Conservation (phyloP, 2,888 invertebrate genomes). For the Erebia palarica region DNA sequence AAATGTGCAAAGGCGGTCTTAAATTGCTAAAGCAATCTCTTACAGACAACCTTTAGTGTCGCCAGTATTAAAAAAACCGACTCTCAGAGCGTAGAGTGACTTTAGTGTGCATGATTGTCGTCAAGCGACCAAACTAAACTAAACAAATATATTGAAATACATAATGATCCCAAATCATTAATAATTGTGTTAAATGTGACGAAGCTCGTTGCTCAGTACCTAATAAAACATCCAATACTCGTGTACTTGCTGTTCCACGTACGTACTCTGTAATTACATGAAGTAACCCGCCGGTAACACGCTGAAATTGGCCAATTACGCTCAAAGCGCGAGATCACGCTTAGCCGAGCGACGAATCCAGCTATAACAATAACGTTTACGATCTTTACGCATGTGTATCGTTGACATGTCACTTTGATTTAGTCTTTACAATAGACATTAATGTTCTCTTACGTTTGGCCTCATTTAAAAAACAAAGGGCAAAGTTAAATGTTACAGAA, state of each 20-base stretch:
- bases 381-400: not conserved
- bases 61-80: too few species aligned
- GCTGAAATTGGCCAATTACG: slow-evolving; percentile 18
- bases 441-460: not conserved
- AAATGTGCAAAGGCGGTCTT: too few species aligned
- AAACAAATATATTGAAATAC: not conserved
- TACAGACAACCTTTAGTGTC: too few species aligned
- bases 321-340: not conserved
- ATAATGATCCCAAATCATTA: not conserved
- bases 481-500: not conserved
- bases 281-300: not conserved
- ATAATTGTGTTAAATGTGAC: slow-evolving; percentile 1
- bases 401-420: slow-evolving; percentile 12
- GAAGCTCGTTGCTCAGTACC: not conserved
- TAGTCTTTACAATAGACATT: not conserved
- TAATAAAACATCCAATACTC: not conserved
- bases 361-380: not conserved
- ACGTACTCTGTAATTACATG: slow-evolving; percentile 6
- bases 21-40: too few species aligned
- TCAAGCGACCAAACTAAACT: not conserved
- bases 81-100: too few species aligned
- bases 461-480: not conserved
- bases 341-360: not conserved
- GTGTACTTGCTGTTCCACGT: not conserved
- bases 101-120: too few species aligned